phyloP scores from a whole-genome alignment of 2,797 vertebrate genomes.

The Rhinatrema bivittatum region DNA sequence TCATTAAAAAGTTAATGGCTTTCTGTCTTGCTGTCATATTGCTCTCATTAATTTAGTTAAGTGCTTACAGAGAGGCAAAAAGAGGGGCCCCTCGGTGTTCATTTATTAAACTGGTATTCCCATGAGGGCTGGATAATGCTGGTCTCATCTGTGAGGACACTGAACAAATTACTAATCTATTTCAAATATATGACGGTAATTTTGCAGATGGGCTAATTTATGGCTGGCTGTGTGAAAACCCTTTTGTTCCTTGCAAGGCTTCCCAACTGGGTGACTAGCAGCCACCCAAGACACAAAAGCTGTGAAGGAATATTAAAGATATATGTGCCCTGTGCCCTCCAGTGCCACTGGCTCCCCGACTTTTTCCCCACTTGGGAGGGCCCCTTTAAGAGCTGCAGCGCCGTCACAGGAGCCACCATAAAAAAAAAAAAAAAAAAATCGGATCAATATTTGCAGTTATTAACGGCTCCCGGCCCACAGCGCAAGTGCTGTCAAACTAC shows the following conservation, averaged over 20 bases:
- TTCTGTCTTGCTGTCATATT: slow-evolving; percentile 25
- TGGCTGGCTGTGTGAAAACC: slow-evolving; percentile 5
- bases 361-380: too few species aligned
- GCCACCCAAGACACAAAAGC: background rate
- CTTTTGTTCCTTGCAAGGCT: slow-evolving; percentile 14
- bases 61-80: slow-evolving; percentile 19
- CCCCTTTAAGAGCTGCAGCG: too few species aligned
- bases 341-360: too few species aligned
- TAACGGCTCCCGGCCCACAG: too few species aligned
- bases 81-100: slow-evolving; percentile 1
- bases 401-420: too few species aligned
- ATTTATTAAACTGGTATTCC: slow-evolving; percentile 21
- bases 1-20: slow-evolving; percentile 34
- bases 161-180: slow-evolving; percentile 34
- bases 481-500: too few species aligned
- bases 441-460: too few species aligned
- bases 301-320: too few species aligned
- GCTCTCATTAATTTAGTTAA: slow-evolving; percentile 43
- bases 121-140: slow-evolving; percentile 15
- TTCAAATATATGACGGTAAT: slow-evolving; percentile 30
- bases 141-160: slow-evolving; percentile 32
- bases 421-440: too few species aligned
- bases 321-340: too few species aligned
- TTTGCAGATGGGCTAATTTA: slow-evolving; percentile 27
- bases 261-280: slow-evolving; percentile 3